Conservation (phyloP, 2,888 invertebrate species). For the Invenusta paracnida region DNA sequence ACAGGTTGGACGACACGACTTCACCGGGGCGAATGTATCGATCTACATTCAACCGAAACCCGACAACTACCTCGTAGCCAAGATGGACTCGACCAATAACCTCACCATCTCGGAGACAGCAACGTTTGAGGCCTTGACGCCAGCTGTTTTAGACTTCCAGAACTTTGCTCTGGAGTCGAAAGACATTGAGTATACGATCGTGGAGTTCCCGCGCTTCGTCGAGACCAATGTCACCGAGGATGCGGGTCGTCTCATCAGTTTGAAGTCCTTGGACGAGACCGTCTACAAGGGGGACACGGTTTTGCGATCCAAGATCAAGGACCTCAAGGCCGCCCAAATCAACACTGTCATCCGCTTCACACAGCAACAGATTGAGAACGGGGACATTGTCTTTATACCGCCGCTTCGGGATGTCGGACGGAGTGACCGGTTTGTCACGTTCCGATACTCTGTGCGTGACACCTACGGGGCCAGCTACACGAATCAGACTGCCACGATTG, state of each 20-base stretch:
- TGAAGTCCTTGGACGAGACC: slow-evolving; percentile 22
- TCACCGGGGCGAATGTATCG: background rate
- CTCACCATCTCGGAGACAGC: slow-evolving; percentile 15
- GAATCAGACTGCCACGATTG: slow-evolving; percentile 15
- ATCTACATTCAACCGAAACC: slow-evolving; percentile 1
- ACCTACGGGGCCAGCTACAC: background rate
- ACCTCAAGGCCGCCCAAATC: slow-evolving; percentile 37
- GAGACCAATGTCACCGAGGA: slow-evolving; percentile 30
- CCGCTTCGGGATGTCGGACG: slow-evolving; percentile 36
- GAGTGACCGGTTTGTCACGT: slow-evolving; percentile 25
- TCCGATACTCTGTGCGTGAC: slow-evolving; percentile 27
- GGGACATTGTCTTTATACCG: slow-evolving; percentile 43
- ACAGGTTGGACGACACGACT: background rate
- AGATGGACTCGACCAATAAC: slow-evolving; percentile 9
- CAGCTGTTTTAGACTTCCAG: background rate
- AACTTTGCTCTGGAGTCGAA: background rate
- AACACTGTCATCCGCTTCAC: slow-evolving; percentile 31
- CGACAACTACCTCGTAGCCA: background rate
- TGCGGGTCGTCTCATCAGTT: slow-evolving; percentile 41
- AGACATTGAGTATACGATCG: slow-evolving; percentile 14
- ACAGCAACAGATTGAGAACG: slow-evolving; percentile 36
- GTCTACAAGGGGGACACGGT: slow-evolving; percentile 37
- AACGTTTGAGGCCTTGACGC: slow-evolving; percentile 12
- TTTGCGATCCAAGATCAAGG: background rate
- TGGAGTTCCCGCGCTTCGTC: slow-evolving; percentile 19